Evolutionary conservation across 2,797 vertebrate species (phyloP), one percentile per base, ranked within the genome.

Genomic region (Heterohyrax brucei): DNA sequence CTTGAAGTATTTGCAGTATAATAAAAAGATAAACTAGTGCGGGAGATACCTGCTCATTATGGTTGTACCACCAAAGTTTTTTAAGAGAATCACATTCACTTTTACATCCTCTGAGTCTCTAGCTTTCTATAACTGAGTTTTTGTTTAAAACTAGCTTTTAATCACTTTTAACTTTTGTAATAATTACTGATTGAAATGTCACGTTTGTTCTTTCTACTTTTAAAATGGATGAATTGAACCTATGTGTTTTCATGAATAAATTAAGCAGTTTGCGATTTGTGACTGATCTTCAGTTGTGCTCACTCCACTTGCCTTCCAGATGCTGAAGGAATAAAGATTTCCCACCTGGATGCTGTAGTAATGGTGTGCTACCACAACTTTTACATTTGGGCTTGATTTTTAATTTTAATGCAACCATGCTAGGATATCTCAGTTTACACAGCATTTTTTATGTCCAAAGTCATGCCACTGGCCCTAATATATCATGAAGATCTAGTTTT

Each of bases 231-330:
- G 64, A 91, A 76, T 77, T 76, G 53, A 76, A 68, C 7, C 21
- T 59, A 39, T 77, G 19, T 72, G 26, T 48, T 93, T 33, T 21
- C 48, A 87, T 89, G 76, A 87, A 77, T 93, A 82, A 59, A 75
- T 93, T 66, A 86, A 92, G 30, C 70, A 82, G 56, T 28, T 91
- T 77, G 30, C 22, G 87, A 24, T 82, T 87, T 89, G 66, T 62
- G 76, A 80, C 70, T 75, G 78, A 33, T 87, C 84, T 95, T 87
- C 56, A 83, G 59, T 56, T 73, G 26, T 93, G 16, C 73, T 50
- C 56, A 93, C 22, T 6, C 66, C 22, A 16, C n/a, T 7, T 1
- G 26, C 73, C 24, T 79, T 94, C 22, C 59, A 79, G 46, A 44
- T 86, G 21, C 86, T 86, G 70, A 70, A 61, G 30, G 33, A 81